Percentiles rank a stretch among this genome's conserved stretches.
phyloP scores from a whole-genome alignment of 2,888 invertebrate genomes.

The Lasioglossum villosulum region DNA sequence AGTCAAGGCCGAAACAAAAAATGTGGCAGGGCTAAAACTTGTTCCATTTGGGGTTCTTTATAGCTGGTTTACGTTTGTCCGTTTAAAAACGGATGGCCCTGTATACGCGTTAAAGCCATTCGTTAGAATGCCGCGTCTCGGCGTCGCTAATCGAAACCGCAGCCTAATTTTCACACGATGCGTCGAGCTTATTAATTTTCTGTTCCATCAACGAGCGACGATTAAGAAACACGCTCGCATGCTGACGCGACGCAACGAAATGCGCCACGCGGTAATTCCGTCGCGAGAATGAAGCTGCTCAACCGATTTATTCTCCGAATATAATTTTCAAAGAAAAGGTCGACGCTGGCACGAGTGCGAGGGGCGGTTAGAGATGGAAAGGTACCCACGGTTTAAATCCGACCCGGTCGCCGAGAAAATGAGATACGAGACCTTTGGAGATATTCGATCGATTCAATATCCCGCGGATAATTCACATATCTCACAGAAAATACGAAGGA shows the following conservation, averaged over 20 bases:
- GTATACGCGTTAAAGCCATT: constrained; percentile 13
- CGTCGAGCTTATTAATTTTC: constrained; percentile 55
- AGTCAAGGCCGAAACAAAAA: no score
- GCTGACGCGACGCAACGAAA: background rate
- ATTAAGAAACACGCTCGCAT: constrained; percentile 25
- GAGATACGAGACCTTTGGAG: constrained; percentile 40
- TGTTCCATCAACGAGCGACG: constrained; percentile 32
- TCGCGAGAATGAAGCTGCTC: background rate
- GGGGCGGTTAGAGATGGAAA: background rate
- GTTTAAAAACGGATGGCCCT: no score
- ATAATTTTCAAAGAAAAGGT: constrained; percentile 33
- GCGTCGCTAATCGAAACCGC: constrained; percentile 9
- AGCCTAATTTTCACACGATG: constrained; percentile 29
- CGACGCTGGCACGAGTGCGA: background rate
- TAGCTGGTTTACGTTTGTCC: no score
- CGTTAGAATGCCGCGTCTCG: constrained; percentile 34
- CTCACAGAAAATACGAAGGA: constrained; percentile 35
- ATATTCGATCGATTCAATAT: constrained; percentile 54
- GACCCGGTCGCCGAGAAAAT: constrained; percentile 9
- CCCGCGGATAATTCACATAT: constrained; percentile 55
- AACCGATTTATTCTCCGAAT: background rate
- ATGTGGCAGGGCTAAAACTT: no score
- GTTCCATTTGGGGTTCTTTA: no score
- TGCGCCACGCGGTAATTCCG: constrained; percentile 25
- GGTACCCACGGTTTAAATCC: constrained; percentile 31